A percentile compares a stretch with the other conserved stretches of the same genome.
phyloP scores from a whole-genome alignment of 92 coral and sea anemone species.

The Heteractis magnifica region DNA sequence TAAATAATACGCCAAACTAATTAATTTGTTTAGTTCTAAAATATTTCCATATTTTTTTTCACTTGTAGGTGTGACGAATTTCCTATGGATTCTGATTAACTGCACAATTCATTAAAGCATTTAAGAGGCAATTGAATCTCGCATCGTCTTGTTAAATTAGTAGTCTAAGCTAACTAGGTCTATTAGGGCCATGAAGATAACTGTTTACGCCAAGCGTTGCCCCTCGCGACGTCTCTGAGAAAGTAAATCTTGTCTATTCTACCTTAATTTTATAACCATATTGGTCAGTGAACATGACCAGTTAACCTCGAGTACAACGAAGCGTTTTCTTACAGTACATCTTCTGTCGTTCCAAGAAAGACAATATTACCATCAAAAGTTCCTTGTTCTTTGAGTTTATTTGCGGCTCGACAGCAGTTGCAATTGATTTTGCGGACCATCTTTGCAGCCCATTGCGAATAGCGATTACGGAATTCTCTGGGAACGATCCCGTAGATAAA shows the following conservation, averaged over 20 bases:
- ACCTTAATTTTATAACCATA: too few species aligned
- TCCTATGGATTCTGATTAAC: neutral
- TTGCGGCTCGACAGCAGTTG: neutral
- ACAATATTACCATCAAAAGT: neutral
- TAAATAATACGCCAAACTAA: too few species aligned
- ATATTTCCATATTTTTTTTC: too few species aligned
- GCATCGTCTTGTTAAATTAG: too few species aligned
- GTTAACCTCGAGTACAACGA: neutral
- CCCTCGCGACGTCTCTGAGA: neutral
- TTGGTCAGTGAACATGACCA: too few species aligned
- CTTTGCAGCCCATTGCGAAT: slow-evolving; percentile 11
- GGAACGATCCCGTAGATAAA: slow-evolving; percentile 63
- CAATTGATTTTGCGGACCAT: neutral
- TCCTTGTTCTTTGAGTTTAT: neutral
- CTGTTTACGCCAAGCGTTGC: neutral
- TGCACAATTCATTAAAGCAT: neutral
- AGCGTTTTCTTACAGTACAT: neutral
- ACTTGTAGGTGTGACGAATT: neutral
- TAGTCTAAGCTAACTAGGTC: neutral
- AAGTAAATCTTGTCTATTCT: too few species aligned
- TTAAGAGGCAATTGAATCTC: too few species aligned
- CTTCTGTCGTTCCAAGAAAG: neutral
- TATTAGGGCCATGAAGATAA: neutral
- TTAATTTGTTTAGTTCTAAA: too few species aligned
- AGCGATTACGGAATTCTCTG: slow-evolving; percentile 56